These are phyloP conservation scores for Merluccius polli DNA, from an alignment of 2,797 vertebrate species.

Conservation along the genomic window DNA sequence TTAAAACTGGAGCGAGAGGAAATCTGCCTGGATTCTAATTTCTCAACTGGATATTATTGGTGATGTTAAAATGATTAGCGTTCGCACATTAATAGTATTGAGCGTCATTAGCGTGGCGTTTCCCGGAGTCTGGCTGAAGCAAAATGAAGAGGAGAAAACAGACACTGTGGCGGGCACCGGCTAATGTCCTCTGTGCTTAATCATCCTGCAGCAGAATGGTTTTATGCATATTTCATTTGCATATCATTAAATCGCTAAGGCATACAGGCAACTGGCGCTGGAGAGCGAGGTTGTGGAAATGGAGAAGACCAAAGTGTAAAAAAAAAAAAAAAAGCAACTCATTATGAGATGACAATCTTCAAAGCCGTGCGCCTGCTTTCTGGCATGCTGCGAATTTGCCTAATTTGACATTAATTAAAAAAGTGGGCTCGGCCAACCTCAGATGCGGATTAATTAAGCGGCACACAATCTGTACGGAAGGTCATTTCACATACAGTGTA, in stretches of 20 bases:
- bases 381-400: slow-evolving; percentile 72
- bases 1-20: slow-evolving; percentile 61
- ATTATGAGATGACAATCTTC: slow-evolving; percentile 77
- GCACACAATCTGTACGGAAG: slow-evolving; percentile 58
- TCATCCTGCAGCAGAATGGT: slow-evolving; percentile 98
- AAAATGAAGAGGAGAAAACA: slow-evolving; percentile 75
- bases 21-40: slow-evolving; percentile 70
- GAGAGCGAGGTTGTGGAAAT: slow-evolving; percentile 69
- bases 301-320: slow-evolving; percentile 69
- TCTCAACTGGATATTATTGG: slow-evolving; percentile 74
- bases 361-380: slow-evolving; percentile 66
- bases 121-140: slow-evolving; percentile 65
- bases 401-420: slow-evolving; percentile 75
- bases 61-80: slow-evolving; percentile 70
- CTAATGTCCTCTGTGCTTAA: slow-evolving; percentile 98
- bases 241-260: slow-evolving; percentile 93
- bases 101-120: slow-evolving; percentile 66
- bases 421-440: slow-evolving; percentile 60
- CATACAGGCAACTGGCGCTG: slow-evolving; percentile 72
- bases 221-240: slow-evolving; percentile 99
- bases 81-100: slow-evolving; percentile 62
- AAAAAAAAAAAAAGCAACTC: slow-evolving; percentile 63
- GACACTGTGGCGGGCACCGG: slow-evolving; percentile 74
- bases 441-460: slow-evolving; percentile 70
- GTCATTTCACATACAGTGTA: slow-evolving; percentile 44